phyloP scores from a whole-genome alignment of 1,140 invertebrate genomes.

The Phortica variegata region DNA sequence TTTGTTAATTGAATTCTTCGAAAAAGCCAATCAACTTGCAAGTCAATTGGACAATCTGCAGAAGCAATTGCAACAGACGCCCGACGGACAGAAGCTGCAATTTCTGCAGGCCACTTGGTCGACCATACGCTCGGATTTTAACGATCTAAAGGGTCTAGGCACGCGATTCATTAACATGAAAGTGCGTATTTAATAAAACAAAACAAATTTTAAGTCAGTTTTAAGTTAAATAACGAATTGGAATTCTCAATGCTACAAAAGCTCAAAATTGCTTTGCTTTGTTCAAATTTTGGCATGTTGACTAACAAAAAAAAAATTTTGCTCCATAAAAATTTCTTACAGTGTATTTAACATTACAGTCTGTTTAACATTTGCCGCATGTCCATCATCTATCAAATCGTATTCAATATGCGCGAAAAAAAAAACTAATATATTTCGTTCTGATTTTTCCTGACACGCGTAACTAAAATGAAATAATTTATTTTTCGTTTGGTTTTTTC shows the following conservation, averaged over 20 bases:
- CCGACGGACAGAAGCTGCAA: constrained; percentile 61
- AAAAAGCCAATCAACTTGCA: constrained; percentile 66
- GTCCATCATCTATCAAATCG: constrained; percentile 4
- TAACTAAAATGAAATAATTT: too few species aligned
- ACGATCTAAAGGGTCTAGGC: constrained; percentile 65
- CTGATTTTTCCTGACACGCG: too few species aligned
- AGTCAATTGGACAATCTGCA: constrained; percentile 71
- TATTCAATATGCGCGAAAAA: too few species aligned
- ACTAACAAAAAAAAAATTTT: constrained; percentile 18
- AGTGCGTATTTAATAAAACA: constrained; percentile 36
- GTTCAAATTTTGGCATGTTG: constrained; percentile 16
- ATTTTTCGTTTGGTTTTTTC: too few species aligned
- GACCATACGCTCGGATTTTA: constrained; percentile 63
- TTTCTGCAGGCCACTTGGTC: constrained; percentile 66
- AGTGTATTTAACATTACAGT: too few species aligned
- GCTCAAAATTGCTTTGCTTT: constrained; percentile 17
- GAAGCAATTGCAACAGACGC: constrained; percentile 58
- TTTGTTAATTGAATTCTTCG: constrained; percentile 74
- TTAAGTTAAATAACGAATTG: too few species aligned
- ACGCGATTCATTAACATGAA: constrained; percentile 68
- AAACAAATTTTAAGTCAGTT: constrained; percentile 1
- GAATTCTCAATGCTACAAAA: constrained; percentile 38
- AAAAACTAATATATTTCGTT: too few species aligned
- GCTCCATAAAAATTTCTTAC: not conserved
- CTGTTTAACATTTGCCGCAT: constrained; percentile 16